Conservation (phyloP, 2,888 invertebrate genomes). For the Scotopteryx bipunctaria region DNA sequence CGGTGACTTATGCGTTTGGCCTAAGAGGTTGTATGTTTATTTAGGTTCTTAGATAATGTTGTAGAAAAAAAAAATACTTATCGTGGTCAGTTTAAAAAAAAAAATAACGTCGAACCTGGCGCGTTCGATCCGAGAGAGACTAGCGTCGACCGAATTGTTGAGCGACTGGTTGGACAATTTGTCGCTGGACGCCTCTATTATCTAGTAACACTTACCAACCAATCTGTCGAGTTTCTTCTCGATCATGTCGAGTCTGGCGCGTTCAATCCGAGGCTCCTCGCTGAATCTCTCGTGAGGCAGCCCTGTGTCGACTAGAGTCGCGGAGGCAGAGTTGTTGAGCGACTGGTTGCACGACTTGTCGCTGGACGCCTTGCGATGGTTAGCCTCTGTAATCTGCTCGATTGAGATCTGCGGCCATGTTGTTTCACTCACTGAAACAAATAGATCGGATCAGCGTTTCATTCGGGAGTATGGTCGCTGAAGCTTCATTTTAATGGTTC, state of each 20-base stretch:
- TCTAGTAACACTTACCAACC: constrained; percentile 53
- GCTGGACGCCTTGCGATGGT: constrained; percentile 70
- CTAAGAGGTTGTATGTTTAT: too few relatives aligned
- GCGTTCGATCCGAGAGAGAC: too few relatives aligned
- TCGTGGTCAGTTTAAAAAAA: too few relatives aligned
- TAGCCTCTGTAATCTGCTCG: constrained; percentile 71
- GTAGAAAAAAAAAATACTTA: too few relatives aligned
- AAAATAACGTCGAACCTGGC: too few relatives aligned
- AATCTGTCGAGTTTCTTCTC: constrained; percentile 69
- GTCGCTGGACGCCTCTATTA: too few relatives aligned
- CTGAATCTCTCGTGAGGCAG: constrained; percentile 34
- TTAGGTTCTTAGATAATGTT: too few relatives aligned
- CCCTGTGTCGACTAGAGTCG: constrained; percentile 46
- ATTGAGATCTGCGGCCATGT: constrained; percentile 76
- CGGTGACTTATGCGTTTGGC: too few relatives aligned
- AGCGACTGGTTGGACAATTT: neutral
- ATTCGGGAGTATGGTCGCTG: too few relatives aligned
- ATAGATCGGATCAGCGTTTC: too few relatives aligned
- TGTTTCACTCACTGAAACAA: constrained; percentile 61
- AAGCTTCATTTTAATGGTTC: too few relatives aligned
- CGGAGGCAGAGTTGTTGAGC: constrained; percentile 50
- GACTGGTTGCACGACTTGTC: constrained; percentile 65
- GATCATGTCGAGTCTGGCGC: constrained; percentile 50
- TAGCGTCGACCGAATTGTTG: neutral
- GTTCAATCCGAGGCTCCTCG: constrained; percentile 35